A percentile compares a stretch with the other conserved stretches of the same genome.
These are phyloP conservation scores for Lichenostomus cassidix DNA, from an alignment of 2,113 vertebrate genomes.

Conservation along the genomic window DNA sequence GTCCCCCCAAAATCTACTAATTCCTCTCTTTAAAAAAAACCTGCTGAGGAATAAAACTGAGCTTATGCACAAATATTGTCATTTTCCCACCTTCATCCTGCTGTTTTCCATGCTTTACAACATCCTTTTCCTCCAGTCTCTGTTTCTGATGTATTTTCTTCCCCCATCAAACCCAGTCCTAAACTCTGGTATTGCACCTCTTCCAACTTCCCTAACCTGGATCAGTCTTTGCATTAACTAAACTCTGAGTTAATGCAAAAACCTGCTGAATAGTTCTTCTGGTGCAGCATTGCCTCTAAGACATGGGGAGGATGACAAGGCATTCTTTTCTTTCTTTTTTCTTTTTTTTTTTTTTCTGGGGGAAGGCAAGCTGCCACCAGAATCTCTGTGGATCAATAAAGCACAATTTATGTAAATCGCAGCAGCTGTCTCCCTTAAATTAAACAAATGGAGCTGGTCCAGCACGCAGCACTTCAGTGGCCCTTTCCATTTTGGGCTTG, in stretches of 20 bases:
- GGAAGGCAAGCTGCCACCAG: constrained; percentile 45
- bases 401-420: constrained; percentile 51
- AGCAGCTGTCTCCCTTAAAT: constrained; percentile 55
- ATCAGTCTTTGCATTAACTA: not conserved
- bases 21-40: not conserved
- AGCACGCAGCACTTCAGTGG: not conserved
- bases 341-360: not conserved
- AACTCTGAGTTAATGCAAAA: not conserved
- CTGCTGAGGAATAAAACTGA: not conserved
- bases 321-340: not conserved
- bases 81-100: not conserved
- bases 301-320: not conserved
- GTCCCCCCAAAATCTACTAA: not conserved
- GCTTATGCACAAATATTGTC: not conserved
- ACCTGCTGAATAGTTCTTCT: not conserved
- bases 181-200: not conserved
- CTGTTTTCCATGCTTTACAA: not conserved
- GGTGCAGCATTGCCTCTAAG: not conserved
- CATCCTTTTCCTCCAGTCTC: not conserved
- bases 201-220: not conserved
- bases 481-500: constrained; percentile 3
- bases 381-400: constrained; percentile 56
- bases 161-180: not conserved
- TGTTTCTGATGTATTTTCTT: not conserved
- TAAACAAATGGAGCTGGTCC: constrained; percentile 47